Evolutionary conservation across 2,888 invertebrate species (phyloP), one percentile per base, ranked within the genome.

Genomic region (Mesochorus sp.): DNA sequence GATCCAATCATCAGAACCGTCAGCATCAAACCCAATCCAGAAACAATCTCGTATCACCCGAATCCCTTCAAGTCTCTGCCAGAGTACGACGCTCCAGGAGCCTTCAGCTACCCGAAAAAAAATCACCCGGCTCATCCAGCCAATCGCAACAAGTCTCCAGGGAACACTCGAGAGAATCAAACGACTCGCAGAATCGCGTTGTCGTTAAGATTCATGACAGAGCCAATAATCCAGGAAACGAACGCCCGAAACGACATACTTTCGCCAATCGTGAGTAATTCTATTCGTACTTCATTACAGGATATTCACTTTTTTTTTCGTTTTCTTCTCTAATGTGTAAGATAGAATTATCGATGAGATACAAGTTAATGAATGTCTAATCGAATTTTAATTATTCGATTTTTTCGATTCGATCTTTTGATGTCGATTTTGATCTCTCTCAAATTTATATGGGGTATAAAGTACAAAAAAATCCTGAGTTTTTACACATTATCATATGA

Each of bases 61-160:
- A 89, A 34, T 88, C 88, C 1, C 81, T 88, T 57, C 88, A 89
- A 68, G 68, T 64, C 10, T 61, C 67, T 12, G 87, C 89, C 10
- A 81, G 92, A 59, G 93, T 93, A 10, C 84, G 93, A 76, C 88
- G 93, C 24, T 93, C 93, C 0, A 92, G 94, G 83, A 94, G 94
- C 81, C 91, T 95, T 24, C 94, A 95, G 84, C 89, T 94, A 24
- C 94, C 94, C 0, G 94, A 94, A 83, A 92, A 92, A 80, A 91
- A 92, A 37, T 93, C 93, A 0, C 93, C 93, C 0, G 92, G 88
- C 12, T 82, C 85, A 10, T 72, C 83, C 6, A 83, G 89, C 75
- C 91, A 91, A 59, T 86, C 86, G 10, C 92, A 92, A 62, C 85
- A 81, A 74, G 81, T 84, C 51, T 78, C 80, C 0, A 86, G 91